These are phyloP conservation scores for Acronicta leporina DNA, from an alignment of 2,888 invertebrate species.

Conservation along the genomic window DNA sequence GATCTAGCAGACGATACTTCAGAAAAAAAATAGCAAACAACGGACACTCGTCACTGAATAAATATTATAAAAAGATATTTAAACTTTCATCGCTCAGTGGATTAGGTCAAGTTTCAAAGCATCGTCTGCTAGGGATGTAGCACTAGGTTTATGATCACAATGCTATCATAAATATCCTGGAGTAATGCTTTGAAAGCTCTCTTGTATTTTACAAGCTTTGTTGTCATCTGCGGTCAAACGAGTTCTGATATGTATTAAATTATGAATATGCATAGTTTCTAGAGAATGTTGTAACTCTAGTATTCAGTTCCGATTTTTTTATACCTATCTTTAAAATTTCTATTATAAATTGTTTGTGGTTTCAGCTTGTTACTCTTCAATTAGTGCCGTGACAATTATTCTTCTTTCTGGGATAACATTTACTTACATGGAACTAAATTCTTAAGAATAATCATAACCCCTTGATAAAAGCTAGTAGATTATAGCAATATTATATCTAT, in stretches of 20 bases:
- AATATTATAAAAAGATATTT: conserved; percentile 2
- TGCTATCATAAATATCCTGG: conserved; percentile 54
- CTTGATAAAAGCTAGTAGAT: conserved; percentile 19
- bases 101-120: conserved; percentile 21
- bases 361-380: too few species aligned
- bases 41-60: neutral
- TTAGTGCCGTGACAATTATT: too few species aligned
- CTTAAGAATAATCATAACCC: conserved; percentile 13
- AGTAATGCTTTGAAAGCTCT: conserved; percentile 38
- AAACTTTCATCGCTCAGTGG: conserved; percentile 17
- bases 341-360: too few species aligned
- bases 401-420: too few species aligned
- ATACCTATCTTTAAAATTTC: too few species aligned
- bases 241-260: conserved; percentile 34
- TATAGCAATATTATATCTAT: conserved; percentile 18
- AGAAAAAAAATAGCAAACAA: conserved; percentile 2
- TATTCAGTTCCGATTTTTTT: too few species aligned
- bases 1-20: too few species aligned
- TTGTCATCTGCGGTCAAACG: conserved; percentile 34
- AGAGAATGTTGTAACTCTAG: conserved; percentile 4
- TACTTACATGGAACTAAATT: conserved; percentile 18
- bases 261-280: conserved; percentile 22
- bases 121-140: conserved; percentile 14
- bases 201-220: conserved; percentile 32
- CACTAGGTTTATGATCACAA: conserved; percentile 42